Percentiles rank a stretch among this genome's conserved stretches.
Evolutionary conservation across 2,888 invertebrate species (phyloP).

Genomic region (Dascillus cervinus): DNA sequence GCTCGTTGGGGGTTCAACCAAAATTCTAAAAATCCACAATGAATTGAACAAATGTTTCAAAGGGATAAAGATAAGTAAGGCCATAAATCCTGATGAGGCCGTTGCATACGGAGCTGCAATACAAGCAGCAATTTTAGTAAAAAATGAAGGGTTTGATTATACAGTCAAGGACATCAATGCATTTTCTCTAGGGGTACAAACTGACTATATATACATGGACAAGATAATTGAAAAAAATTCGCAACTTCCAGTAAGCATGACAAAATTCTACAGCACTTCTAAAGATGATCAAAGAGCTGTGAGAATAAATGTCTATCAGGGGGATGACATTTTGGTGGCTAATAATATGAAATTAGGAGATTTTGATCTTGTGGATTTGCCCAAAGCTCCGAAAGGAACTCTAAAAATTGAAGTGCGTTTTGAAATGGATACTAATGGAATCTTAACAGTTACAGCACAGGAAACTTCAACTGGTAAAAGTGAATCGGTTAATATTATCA

Average conservation of each 20-base stretch:
- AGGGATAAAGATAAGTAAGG: conserved; percentile 11
- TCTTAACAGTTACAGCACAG: conserved; percentile 13
- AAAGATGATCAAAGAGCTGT: conserved; percentile 10
- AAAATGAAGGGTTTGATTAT: conserved; percentile 5
- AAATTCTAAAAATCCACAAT: conserved; percentile 10
- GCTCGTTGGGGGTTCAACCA: conserved; percentile 15
- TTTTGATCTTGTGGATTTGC: conserved; percentile 12
- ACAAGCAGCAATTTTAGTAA: conserved; percentile 14
- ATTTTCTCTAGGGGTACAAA: conserved; percentile 14
- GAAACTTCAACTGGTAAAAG: conserved; percentile 7
- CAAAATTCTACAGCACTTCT: conserved; percentile 12
- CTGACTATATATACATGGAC: conserved; percentile 10
- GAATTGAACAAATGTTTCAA: conserved; percentile 10
- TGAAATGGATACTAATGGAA: conserved; percentile 12
- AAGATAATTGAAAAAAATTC: conserved; percentile 13
- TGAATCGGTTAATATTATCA: conserved; percentile 4
- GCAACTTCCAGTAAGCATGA: conserved; percentile 9
- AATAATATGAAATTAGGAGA: conserved; percentile 13
- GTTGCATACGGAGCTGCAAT: conserved; percentile 15
- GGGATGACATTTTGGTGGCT: conserved; percentile 9
- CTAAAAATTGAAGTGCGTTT: conserved; percentile 11
- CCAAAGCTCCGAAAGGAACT: conserved; percentile 8
- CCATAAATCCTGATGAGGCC: conserved; percentile 15
- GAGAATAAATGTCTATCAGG: conserved; percentile 14
- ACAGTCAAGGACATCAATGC: conserved; percentile 12